These are phyloP conservation scores for Eristalis intricaria DNA, from an alignment of 2,888 invertebrate genomes.

Conservation along the genomic window DNA sequence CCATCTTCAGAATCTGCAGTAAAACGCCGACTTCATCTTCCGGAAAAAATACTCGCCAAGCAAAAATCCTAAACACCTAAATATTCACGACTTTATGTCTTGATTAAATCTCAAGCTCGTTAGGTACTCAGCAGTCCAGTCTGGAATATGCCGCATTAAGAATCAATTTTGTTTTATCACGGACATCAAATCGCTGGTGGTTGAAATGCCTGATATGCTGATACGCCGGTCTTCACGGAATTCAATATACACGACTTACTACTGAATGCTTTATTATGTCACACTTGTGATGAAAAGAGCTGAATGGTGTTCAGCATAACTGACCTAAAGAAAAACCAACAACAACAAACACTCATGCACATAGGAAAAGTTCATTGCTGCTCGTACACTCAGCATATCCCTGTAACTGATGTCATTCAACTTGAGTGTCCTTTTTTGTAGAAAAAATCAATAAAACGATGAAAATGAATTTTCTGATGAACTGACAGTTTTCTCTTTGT, in stretches of 20 bases:
- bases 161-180: neutral
- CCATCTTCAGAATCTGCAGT: neutral
- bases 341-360: slow-evolving; percentile 26
- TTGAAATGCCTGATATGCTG: neutral
- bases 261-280: neutral
- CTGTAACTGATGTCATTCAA: slow-evolving; percentile 63
- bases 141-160: neutral
- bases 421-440: slow-evolving; percentile 61
- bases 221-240: neutral
- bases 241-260: neutral
- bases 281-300: neutral
- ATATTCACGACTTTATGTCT: neutral
- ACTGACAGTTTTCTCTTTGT: slow-evolving; percentile 12
- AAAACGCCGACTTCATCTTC: neutral
- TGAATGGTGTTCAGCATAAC: slow-evolving; percentile 37
- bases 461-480: slow-evolving; percentile 54
- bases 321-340: slow-evolving; percentile 61
- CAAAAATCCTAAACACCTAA: neutral
- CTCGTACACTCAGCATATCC: slow-evolving; percentile 5
- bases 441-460: slow-evolving; percentile 63
- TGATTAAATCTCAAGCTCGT: neutral
- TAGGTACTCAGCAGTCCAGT: neutral
- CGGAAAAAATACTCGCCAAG: neutral
- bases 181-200: neutral
- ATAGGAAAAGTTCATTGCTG: slow-evolving; percentile 20